Base-by-base conservation (phyloP, 1,140 invertebrate species). In the Habropoda laboriosa region DNA sequence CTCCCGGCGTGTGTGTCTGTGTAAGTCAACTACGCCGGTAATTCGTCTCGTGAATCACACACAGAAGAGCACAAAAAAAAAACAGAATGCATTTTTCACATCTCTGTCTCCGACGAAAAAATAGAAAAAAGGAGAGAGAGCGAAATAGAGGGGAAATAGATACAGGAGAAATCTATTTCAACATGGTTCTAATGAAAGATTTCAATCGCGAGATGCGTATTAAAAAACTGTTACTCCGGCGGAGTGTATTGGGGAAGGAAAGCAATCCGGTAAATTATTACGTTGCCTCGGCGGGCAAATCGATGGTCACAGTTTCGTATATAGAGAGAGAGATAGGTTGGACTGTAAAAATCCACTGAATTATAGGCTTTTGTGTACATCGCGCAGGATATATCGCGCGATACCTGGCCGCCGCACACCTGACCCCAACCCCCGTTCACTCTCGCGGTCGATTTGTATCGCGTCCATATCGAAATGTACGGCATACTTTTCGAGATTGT, bases 261-360 rank as follows among this genome's bases (percentile, higher is more conserved):
- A 42, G 47, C 72, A 64, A 75, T 64, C 47, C 27, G 35, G 47
- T 75, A 51, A 64, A 75, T 61, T 74, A 84, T 83, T 84, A 79
- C 55, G 53, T 79, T 79, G 61, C 66, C 57, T 61, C 57, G 24
- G 40, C 38, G 42, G n/a, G 64, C 49, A 32, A 73, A 78, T 82
- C 68, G 67, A 82, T 79, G 55, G 68, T 58, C 40, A 8, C 58
- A 49, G 79, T 84, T 84, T 82, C 67, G 60, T 79, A 55, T 27
- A 60, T 61, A 45, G n/a, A n/a, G n/a, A n/a, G n/a, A n/a, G n/a
- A n/a, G n/a, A n/a, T n/a, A n/a, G n/a, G 55, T 24, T 49, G 40
- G 74, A 24, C 68, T 82, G 68, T 84, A 85, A 85, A 80, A 85
- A 83, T 85, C 80, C 71, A 76, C 70, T 74, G 66, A 83, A 80